phyloP scores from a whole-genome alignment of 2,888 invertebrate genomes.

The Tinea semifulvella region DNA sequence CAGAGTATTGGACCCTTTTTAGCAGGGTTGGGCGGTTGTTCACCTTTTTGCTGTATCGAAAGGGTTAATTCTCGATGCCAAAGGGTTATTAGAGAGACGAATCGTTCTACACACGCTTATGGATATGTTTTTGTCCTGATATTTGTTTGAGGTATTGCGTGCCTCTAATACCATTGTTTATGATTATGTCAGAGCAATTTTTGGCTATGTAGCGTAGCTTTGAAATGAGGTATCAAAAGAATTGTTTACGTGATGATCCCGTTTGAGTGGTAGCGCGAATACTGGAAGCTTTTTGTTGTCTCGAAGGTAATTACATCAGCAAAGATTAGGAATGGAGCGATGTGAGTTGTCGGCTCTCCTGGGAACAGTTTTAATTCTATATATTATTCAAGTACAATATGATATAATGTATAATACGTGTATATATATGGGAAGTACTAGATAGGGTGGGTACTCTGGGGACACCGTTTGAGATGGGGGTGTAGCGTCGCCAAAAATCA shows the following conservation, averaged over 20 bases:
- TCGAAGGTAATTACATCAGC: conserved; percentile 8
- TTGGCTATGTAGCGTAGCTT: conserved; percentile 8
- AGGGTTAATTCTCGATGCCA: conserved; percentile 54
- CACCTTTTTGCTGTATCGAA: conserved; percentile 49
- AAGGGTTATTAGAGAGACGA: conserved; percentile 46
- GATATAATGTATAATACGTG: conserved; percentile 40
- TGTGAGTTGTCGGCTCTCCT: conserved; percentile 21
- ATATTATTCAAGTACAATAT: conserved; percentile 32
- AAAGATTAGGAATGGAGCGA: conserved; percentile 9
- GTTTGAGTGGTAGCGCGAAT: neutral
- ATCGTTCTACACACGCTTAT: conserved; percentile 30
- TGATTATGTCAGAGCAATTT: conserved; percentile 25
- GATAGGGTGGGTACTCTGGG: conserved; percentile 45
- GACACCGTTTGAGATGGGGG: conserved; percentile 46
- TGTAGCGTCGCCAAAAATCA: conserved; percentile 41
- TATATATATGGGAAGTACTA: conserved; percentile 22
- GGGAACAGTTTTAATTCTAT: conserved; percentile 41
- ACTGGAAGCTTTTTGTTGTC: conserved; percentile 3
- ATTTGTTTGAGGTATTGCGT: conserved; percentile 44
- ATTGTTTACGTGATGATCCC: conserved; percentile 11
- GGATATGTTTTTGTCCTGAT: conserved; percentile 34
- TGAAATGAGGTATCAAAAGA: conserved; percentile 12
- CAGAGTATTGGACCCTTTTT: conserved; percentile 35
- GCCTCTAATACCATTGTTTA: conserved; percentile 41
- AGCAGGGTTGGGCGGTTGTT: conserved; percentile 46